Evolutionary conservation across 2,888 invertebrate species (phyloP), one percentile per base, ranked within the genome.

Genomic region (Drymonia ruficornis): DNA sequence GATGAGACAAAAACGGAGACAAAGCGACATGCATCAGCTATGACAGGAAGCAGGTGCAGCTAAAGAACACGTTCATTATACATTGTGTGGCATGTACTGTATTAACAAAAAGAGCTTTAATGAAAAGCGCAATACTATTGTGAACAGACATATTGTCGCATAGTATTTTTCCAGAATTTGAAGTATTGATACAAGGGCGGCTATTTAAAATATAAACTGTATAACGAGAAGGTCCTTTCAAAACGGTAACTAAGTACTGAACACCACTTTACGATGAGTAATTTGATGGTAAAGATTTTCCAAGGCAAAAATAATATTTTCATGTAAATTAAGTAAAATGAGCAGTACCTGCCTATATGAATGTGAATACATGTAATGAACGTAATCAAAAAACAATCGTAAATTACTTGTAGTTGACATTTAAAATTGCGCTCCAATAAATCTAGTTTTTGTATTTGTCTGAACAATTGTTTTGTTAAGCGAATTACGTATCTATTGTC

Each of bases 1-100:
- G 65, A 66, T 62, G 61, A 56, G 66, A 76, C 78, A 83, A 86
- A 84, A 83, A 83, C 71, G 55, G 71, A 76, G 72, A 84, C 83
- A 83, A 83, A 82, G 71, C 69, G 77, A 73, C 72, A 78, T 76
- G 78, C 79, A 76, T 72, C 73, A 76, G 63, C 70, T 74, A 15
- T 59, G 50, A 50, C 80, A 81, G 84, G 84, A 84, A 82, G 70
- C 84, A 80, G 81, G 81, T 81, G 81, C 65, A 70, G 65, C 63
- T 55, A 67, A 70, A 74, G 67, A 69, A 60, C 59, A 60, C 65
- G 64, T 65, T 50, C 53, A 61, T 56, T 61, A 47, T 61, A 61
- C 58, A 63, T 63, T 56, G 60, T 64, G 60, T 40, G 53, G 52
- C 46, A 47, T 53, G 65, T 59, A 63, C 53, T 54, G 58, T 61